Evolutionary conservation across 2,888 invertebrate genomes (phyloP).

Genomic region (Stomorhina lunata): DNA sequence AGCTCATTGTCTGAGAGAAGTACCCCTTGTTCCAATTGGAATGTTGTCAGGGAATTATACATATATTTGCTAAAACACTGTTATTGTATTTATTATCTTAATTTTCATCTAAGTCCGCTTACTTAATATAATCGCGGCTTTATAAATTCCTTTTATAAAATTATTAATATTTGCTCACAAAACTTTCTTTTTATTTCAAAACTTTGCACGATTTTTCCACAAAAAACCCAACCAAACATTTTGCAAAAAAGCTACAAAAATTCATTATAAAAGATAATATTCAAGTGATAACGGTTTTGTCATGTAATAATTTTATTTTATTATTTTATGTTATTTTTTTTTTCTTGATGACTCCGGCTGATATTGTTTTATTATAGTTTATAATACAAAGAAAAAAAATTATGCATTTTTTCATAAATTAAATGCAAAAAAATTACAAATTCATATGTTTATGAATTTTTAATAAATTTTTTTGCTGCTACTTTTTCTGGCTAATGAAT

Average conservation of each 20-base stretch:
- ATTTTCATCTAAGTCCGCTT: background rate
- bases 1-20: too few species aligned
- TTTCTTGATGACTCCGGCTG: constrained; percentile 33
- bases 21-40: too few species aligned
- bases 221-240: background rate
- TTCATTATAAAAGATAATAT: constrained; percentile 50
- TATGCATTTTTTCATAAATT: constrained; percentile 45
- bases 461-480: background rate
- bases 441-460: constrained; percentile 40
- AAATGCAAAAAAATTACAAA: constrained; percentile 55
- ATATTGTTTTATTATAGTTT: constrained; percentile 27
- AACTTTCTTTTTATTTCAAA: constrained; percentile 48
- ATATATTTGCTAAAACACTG: too few species aligned
- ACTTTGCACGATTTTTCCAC: constrained; percentile 52
- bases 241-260: background rate
- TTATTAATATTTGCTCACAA: constrained; percentile 25
- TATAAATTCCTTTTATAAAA: constrained; percentile 4
- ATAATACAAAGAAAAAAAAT: constrained; percentile 1
- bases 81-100: too few species aligned
- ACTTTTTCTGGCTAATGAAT: constrained; percentile 49
- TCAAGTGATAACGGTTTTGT: constrained; percentile 55
- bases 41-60: too few species aligned
- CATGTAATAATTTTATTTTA: constrained; percentile 60
- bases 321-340: constrained; percentile 44
- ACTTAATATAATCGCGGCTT: background rate